Percentiles rank a stretch among this genome's conserved stretches.
These are phyloP conservation scores for Norana najaformis DNA, from an alignment of 2,888 invertebrate genomes.

Conservation along the genomic window DNA sequence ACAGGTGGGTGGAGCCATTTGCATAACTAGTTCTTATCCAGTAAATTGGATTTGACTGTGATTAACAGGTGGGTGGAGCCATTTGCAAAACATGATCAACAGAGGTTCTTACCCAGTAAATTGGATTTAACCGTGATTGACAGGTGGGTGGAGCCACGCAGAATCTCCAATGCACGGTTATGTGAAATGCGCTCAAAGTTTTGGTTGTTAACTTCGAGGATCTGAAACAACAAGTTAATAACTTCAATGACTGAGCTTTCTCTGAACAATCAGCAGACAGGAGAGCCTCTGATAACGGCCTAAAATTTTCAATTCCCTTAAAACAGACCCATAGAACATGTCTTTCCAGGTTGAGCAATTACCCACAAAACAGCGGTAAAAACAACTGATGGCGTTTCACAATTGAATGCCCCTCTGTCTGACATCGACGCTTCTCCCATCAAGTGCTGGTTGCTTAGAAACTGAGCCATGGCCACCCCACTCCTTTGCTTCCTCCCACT, in stretches of 20 bases:
- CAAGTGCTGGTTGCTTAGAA: too few relatives aligned
- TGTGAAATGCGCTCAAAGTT: slow-evolving; percentile 91
- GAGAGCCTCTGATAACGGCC: too few relatives aligned
- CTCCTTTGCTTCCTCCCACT: too few relatives aligned
- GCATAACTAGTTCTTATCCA: slow-evolving; percentile 68
- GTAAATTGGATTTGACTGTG: slow-evolving; percentile 92
- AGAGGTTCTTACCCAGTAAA: slow-evolving; percentile 72
- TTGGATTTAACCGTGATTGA: slow-evolving; percentile 96
- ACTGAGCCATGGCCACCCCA: too few relatives aligned
- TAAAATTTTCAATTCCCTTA: too few relatives aligned
- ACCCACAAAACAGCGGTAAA: too few relatives aligned
- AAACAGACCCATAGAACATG: too few relatives aligned
- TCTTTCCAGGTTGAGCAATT: too few relatives aligned
- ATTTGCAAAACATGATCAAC: background rate
- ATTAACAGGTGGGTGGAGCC: slow-evolving; percentile 81
- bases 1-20: slow-evolving; percentile 75
- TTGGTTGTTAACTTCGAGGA: slow-evolving; percentile 95
- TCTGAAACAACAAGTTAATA: slow-evolving; percentile 62
- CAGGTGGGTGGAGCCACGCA: slow-evolving; percentile 90
- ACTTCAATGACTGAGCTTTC: too few relatives aligned
- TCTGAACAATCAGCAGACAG: background rate
- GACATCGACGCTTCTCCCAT: too few relatives aligned
- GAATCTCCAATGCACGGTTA: slow-evolving; percentile 86
- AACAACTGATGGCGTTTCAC: too few relatives aligned
- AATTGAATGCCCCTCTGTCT: too few relatives aligned